A percentile compares a stretch with the other conserved stretches of the same genome.
Conservation (phyloP, 2,113 vertebrate genomes). For the Caranx ignobilis region DNA sequence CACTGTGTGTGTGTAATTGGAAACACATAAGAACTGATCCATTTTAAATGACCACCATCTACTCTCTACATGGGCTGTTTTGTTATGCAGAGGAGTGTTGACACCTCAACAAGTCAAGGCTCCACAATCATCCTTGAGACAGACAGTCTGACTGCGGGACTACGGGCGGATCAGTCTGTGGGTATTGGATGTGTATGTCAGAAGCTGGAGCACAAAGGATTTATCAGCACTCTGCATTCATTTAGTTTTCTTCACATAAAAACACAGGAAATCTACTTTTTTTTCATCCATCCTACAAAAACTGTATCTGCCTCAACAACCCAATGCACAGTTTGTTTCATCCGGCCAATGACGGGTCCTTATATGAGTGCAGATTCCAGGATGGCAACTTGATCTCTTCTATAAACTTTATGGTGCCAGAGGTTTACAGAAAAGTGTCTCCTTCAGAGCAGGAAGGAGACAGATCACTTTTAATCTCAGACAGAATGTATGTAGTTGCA, state of each 20-base stretch:
- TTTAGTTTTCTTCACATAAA: background rate
- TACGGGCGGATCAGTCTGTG: slow-evolving; percentile 15
- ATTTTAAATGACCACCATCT: slow-evolving; percentile 61
- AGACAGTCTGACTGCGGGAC: slow-evolving; percentile 55
- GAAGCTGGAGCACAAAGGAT: background rate
- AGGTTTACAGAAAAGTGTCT: slow-evolving; percentile 1
- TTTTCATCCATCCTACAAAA: background rate
- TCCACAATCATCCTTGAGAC: slow-evolving; percentile 53
- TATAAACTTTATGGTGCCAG: slow-evolving; percentile 39
- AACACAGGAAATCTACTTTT: slow-evolving; percentile 19
- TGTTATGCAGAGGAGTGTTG: slow-evolving; percentile 77
- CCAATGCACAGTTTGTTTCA: slow-evolving; percentile 17
- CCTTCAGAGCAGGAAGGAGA: slow-evolving; percentile 35
- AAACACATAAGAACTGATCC: slow-evolving; percentile 62
- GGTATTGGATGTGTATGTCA: slow-evolving; percentile 7
- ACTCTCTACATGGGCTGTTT: slow-evolving; percentile 56
- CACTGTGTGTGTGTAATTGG: slow-evolving; percentile 45
- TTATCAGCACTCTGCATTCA: background rate
- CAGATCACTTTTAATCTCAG: slow-evolving; percentile 12
- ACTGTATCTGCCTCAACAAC: slow-evolving; percentile 18
- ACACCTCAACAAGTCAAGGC: slow-evolving; percentile 69
- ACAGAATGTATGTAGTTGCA: background rate
- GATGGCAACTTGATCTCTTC: slow-evolving; percentile 51
- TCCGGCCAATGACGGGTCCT: background rate
- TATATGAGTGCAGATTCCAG: slow-evolving; percentile 17